A percentile compares a stretch with the other conserved stretches of the same genome.
These are phyloP conservation scores for Gambusia affinis DNA, from an alignment of 2,113 vertebrate species.

Conservation along the genomic window DNA sequence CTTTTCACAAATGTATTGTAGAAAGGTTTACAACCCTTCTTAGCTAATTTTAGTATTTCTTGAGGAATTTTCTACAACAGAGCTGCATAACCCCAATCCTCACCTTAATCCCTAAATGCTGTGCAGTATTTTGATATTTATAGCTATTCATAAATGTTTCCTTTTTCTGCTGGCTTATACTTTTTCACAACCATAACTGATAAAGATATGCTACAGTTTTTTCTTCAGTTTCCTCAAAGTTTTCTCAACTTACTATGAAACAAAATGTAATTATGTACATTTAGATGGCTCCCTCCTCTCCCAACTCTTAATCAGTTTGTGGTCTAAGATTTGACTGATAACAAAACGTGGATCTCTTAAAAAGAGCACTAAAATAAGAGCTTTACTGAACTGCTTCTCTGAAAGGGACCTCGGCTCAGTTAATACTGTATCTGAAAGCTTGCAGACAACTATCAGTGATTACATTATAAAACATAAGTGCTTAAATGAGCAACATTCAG, in stretches of 20 bases:
- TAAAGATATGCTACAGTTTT: not conserved
- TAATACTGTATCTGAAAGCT: not conserved
- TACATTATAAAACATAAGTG: conserved; percentile 9
- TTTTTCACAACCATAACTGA: not conserved
- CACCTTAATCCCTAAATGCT: not conserved
- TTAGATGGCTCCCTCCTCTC: accelerated
- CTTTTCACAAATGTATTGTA: not conserved
- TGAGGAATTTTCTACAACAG: conserved; percentile 5
- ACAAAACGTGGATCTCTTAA: not conserved
- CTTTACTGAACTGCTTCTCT: not conserved
- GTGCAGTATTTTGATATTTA: not conserved
- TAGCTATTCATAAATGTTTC: not conserved
- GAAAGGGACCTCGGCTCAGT: not conserved
- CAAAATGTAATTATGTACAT: not conserved
- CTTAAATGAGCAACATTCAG: conserved; percentile 4
- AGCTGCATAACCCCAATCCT: not conserved
- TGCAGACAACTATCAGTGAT: not conserved
- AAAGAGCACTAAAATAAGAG: not conserved
- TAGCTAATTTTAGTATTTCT: not conserved
- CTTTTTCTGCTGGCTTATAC: not conserved
- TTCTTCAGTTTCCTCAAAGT: not conserved
- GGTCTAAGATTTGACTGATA: not conserved
- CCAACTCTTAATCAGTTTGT: not conserved
- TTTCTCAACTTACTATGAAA: not conserved
- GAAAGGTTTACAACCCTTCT: not conserved